Evolutionary conservation across 2,113 vertebrate species (phyloP), one percentile per base, ranked within the genome.

Genomic region (Lophochroa leadbeateri): DNA sequence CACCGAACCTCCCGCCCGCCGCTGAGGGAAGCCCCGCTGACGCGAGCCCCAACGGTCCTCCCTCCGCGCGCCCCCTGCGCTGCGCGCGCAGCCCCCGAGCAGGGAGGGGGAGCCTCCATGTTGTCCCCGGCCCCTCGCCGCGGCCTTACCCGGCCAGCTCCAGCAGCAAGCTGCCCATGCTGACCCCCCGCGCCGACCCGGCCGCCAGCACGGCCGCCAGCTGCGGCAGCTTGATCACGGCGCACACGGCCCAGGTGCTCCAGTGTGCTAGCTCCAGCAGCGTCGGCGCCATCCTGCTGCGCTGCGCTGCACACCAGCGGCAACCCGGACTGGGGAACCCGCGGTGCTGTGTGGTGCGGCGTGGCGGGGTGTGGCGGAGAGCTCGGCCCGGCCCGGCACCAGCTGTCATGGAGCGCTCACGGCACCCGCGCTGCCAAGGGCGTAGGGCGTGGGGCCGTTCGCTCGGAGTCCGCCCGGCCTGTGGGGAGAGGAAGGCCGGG

Each of bases 161-260:
- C 65, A 99, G 98, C 3, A 99, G 96, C 0, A 99, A 94, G 63
- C 99, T 99, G 90, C 97, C 91, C 60, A 98, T 82, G 93, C 99
- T 99, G 91, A 99, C 43, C 44, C 99, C 99, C 20, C 91, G 92
- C 39, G 98, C 94, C 11, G 98, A 97, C 37, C 98, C 94, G 18
- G 99, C 98, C n/a, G 79, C 76, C 93, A 99, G 95, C 86, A 99
- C 96, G 0, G 98, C 97, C 49, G 97, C 97, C 50, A 99, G 98
- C 97, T 99, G 99, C 69, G 99, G 99, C 90, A 99, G 97, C 94
- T 99, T 99, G 8, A 99, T 97, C 96, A 98, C 98, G 79, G 98
- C 97, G 96, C 99, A 99, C 88, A 98, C 97, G 9, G 96, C 94
- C 86, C 99, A 96, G 1, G 99, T 99, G 97, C 98, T 99, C 96